Percentiles rank a stretch among this genome's conserved stretches.
Evolutionary conservation across 2,113 vertebrate species (phyloP).

Genomic region (Entomyzon cyanotis): DNA sequence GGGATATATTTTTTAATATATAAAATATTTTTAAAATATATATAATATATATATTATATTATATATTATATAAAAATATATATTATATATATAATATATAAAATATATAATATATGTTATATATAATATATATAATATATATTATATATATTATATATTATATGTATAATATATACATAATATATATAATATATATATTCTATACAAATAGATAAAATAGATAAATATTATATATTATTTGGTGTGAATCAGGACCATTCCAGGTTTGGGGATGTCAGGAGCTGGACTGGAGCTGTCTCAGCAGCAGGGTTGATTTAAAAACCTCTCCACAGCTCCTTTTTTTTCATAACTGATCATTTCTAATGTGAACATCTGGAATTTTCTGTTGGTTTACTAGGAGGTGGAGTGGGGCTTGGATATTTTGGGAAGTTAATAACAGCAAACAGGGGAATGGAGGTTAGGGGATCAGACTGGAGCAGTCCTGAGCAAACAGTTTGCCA

Average conservation of each 20-base stretch:
- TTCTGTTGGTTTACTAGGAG: not conserved
- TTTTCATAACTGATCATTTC: slow-evolving; percentile 6
- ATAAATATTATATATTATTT: not conserved
- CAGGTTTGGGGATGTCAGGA: not conserved
- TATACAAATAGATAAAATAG: too few species aligned
- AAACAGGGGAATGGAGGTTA: not conserved
- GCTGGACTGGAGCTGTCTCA: not conserved
- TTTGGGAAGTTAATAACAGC: not conserved
- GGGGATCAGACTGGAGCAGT: not conserved
- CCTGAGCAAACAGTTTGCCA: not conserved
- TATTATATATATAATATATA: too few species aligned
- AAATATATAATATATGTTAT: too few species aligned
- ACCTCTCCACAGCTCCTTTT: not conserved
- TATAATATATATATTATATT: too few species aligned
- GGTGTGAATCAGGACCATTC: not conserved
- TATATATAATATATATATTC: too few species aligned
- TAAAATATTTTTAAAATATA: too few species aligned
- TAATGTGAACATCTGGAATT: not conserved
- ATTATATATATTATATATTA: too few species aligned
- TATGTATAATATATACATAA: too few species aligned
- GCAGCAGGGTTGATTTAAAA: not conserved
- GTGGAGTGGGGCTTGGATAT: not conserved
- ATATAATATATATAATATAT: too few species aligned
- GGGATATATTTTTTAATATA: too few species aligned
- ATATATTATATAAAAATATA: too few species aligned